Conservation (phyloP, 2,888 invertebrate genomes). For the Sinodicranocentrus sp. region DNA sequence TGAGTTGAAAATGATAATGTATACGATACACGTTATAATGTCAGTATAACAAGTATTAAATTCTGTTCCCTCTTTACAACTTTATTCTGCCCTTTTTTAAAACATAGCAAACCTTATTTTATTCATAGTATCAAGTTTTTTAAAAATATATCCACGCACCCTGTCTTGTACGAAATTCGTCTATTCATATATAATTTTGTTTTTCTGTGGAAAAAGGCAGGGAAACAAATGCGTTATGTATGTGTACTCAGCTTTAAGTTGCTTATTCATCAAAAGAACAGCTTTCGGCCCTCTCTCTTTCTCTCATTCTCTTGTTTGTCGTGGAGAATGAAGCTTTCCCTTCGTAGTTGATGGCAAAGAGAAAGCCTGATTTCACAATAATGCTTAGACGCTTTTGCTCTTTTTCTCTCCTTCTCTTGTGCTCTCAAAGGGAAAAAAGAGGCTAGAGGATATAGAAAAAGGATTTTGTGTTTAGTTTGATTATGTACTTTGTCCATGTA, state of each 20-base stretch:
- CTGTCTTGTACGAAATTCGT: no score
- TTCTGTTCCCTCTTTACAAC: constrained; percentile 7
- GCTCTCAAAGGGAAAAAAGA: constrained; percentile 17
- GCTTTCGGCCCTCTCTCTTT: constrained; percentile 39
- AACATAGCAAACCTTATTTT: no score
- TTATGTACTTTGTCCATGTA: constrained; percentile 42
- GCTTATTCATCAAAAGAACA: constrained; percentile 66
- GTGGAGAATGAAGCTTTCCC: constrained; percentile 45
- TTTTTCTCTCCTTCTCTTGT: constrained; percentile 26
- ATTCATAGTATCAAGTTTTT: no score
- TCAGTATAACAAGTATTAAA: constrained; percentile 53
- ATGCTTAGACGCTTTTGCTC: constrained; percentile 34
- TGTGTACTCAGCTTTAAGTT: constrained; percentile 57
- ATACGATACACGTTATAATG: constrained; percentile 16
- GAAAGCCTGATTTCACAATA: constrained; percentile 65
- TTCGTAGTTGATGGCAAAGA: constrained; percentile 46
- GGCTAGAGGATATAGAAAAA: constrained; percentile 23
- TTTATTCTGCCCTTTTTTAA: no score
- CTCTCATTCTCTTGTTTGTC: constrained; percentile 60
- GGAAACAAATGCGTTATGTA: constrained; percentile 26
- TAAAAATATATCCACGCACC: no score
- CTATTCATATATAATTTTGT: no score
- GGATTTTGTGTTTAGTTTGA: constrained; percentile 44
- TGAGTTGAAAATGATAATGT: constrained; percentile 43
- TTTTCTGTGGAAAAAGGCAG: no score